These are phyloP conservation scores for Coracopsis vasa DNA, from an alignment of 2,113 vertebrate genomes.

Conservation along the genomic window DNA sequence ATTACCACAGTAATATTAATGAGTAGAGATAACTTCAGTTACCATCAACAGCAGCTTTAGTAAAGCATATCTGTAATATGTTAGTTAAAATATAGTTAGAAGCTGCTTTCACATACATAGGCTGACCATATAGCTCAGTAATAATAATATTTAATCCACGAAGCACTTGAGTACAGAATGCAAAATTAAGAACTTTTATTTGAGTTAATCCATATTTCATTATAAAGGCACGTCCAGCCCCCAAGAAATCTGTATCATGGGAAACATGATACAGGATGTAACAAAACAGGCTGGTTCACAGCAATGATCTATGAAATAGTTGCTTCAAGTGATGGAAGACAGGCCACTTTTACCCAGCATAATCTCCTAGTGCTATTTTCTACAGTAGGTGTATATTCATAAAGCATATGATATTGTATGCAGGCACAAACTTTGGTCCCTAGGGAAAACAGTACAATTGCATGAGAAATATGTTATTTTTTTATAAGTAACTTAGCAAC, in stretches of 20 bases:
- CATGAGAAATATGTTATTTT: neutral
- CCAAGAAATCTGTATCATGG: neutral
- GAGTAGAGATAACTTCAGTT: neutral
- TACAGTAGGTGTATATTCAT: neutral
- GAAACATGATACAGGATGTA: neutral
- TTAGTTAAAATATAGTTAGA: neutral
- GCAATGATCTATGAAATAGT: neutral
- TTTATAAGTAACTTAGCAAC: slow-evolving; percentile 10
- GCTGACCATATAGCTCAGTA: neutral
- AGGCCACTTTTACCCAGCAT: neutral
- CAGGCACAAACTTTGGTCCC: neutral
- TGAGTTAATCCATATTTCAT: neutral
- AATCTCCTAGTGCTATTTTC: neutral
- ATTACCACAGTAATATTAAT: neutral
- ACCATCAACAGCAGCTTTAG: neutral
- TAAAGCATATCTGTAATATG: neutral
- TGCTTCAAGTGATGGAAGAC: neutral
- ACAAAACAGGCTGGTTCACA: neutral
- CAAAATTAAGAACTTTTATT: neutral
- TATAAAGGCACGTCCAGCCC: neutral
- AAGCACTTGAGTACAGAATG: neutral
- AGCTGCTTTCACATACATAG: neutral
- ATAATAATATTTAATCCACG: neutral
- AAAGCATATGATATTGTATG: neutral
- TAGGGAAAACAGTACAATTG: neutral